Base-by-base conservation (phyloP, 2,113 vertebrate genomes). In the Vulpes ferrilata region DNA sequence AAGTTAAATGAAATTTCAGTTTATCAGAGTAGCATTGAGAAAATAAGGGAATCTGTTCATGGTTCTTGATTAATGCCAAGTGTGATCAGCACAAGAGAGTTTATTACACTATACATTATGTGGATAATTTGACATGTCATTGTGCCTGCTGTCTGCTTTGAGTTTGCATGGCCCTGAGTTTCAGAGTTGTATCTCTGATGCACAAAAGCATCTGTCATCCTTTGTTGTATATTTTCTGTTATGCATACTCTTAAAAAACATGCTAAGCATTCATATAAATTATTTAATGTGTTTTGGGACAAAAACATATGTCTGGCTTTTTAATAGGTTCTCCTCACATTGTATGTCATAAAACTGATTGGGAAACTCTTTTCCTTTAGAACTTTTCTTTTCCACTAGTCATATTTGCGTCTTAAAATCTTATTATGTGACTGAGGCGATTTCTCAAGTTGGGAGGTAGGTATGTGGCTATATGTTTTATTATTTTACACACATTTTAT, bases 1-100 rank as follows among this genome's bases (percentile, higher is more conserved):
- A 99, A 99, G 99, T 99, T 99, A 99, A 99, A 99, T 99, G 99
- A 99, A 99, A 99, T 99, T 99, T 99, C 99, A 99, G 99, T 99
- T 99, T 99, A 99, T 99, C 99, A 99, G 99, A 99, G 99, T 99
- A 99, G 99, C 99, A 99, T 99, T 99, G 99, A 99, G 99, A 99
- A 99, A 99, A 99, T 99, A 99, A 99, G 99, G 98, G 99, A 99
- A 99, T 99, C 99, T 99, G 99, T 99, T 99, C 99, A 99, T 99
- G 99, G 99, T 99, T 99, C 99, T 99, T 99, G 99, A 99, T 99
- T 99, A 99, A 99, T 99, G 99, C 99, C 99, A 99, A 99, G 99
- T 99, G 98, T 99, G 99, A 99, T 99, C 99, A 99, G 99, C 99
- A 99, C 99, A 99, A 99, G 99, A 99, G 98, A 99, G 99, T 99